Evolutionary conservation across 2,113 vertebrate species (phyloP), one percentile per base, ranked within the genome.

Genomic region (Psilopsiagon aurifrons): DNA sequence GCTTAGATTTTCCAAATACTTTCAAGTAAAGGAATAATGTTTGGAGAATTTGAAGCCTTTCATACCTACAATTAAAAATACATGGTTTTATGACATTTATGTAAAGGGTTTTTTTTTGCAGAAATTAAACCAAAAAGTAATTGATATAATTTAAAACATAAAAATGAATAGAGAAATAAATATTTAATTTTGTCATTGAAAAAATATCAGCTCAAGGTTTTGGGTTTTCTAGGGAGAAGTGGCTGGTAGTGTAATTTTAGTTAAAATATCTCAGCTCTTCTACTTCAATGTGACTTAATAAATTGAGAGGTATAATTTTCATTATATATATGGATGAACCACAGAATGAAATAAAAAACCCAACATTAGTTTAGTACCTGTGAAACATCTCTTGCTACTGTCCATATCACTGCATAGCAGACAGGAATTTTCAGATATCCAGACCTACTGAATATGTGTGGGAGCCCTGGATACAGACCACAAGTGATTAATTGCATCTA

Each of bases 291-390:
- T 62, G 12, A 49, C 33, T 86, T 13, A 75, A 7, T 68, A 35
- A 87, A 22, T 9, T 3, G 13, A 46, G 14, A 66, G 5, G 4
- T 8, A 68, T 10, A 54, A 2, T 52, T 86, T 92, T 74, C 25
- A 82, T 49, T 11, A 13, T 10, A n/a, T 73, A 25, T 0, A 0
- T 22, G 2, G 28, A 27, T 41, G 25, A 93, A 47, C 9, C 9
- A 51, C 2, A 35, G 15, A 64, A 46, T 25, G 44, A 23, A 25
- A 49, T 57, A 6, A 3, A 49, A 23, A 20, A 4, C 0, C 4
- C 2, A 8, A 44, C 37, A 10, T 74, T 66, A 25, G 9, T 57
- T 74, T 70, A 7, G 11, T 78, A 74, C 9, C 31, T 80, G 11
- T 54, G 76, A 80, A 86, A 69, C 22, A 35, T 25, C 27, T 52